A percentile compares a stretch with the other conserved stretches of the same genome.
phyloP scores from a whole-genome alignment of 2,797 vertebrate genomes.

The Carcharodon carcharias region DNA sequence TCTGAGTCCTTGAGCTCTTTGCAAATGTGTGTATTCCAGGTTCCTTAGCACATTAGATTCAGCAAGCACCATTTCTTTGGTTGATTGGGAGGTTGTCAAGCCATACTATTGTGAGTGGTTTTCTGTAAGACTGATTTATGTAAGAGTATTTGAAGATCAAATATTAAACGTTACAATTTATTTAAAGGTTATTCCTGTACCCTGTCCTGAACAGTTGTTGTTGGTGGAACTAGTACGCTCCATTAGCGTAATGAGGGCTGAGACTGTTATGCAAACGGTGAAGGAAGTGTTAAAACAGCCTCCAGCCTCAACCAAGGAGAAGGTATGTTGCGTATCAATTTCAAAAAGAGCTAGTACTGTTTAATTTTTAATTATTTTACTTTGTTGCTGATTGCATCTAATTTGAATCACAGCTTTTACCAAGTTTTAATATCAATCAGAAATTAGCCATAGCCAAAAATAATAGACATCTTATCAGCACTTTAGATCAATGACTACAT shows the following conservation, averaged over 20 bases:
- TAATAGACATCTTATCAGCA: background rate
- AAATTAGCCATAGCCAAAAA: background rate
- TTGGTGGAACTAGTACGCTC: slow-evolving; percentile 92
- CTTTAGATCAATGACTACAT: background rate
- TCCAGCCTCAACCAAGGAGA: slow-evolving; percentile 91
- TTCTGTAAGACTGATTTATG: background rate
- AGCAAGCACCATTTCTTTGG: background rate
- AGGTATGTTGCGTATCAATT: slow-evolving; percentile 59
- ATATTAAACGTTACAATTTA: background rate
- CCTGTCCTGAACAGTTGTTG: slow-evolving; percentile 89
- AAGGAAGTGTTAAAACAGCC: slow-evolving; percentile 97
- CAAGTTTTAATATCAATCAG: background rate
- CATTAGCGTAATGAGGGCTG: slow-evolving; percentile 94
- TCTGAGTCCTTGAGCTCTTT: background rate
- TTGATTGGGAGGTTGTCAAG: background rate
- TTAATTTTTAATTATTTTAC: background rate
- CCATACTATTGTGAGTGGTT: background rate
- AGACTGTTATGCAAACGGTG: slow-evolving; percentile 93
- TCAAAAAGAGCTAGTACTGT: background rate
- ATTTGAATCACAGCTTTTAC: background rate
- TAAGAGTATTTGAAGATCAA: background rate
- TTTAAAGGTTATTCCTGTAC: slow-evolving; percentile 80
- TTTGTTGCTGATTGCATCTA: background rate
- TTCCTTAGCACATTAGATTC: background rate
- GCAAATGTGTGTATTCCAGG: background rate